Percentiles rank a stretch among this genome's conserved stretches.
Evolutionary conservation across 2,888 invertebrate species (phyloP).

Genomic region (Iphiclides podalirius): DNA sequence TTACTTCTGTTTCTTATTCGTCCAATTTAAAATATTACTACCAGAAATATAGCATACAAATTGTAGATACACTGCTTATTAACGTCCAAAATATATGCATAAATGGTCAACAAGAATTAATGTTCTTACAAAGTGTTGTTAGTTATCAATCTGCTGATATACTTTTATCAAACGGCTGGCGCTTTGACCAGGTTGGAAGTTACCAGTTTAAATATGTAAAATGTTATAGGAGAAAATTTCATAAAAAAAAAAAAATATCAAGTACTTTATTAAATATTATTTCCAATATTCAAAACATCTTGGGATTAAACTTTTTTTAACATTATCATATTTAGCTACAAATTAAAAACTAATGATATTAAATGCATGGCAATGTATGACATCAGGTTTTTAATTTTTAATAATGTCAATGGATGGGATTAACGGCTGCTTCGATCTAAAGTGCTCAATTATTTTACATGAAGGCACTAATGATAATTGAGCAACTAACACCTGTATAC

Average conservation of each 20-base stretch:
- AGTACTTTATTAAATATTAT: constrained; percentile 1
- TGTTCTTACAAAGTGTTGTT: no score
- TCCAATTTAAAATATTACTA: no score
- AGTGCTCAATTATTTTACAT: constrained; percentile 3
- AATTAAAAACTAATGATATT: constrained; percentile 41
- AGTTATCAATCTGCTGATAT: no score
- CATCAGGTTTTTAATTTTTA: constrained; percentile 42
- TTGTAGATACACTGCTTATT: no score
- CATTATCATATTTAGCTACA: constrained; percentile 40
- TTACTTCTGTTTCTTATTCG: no score
- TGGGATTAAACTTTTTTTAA: constrained; percentile 40
- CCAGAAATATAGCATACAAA: no score
- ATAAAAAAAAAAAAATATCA: constrained; percentile 5
- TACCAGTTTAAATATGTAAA: no score
- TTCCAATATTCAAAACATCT: constrained; percentile 36
- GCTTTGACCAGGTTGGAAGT: no score
- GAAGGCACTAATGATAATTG: constrained; percentile 30
- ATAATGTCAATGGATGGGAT: constrained; percentile 13
- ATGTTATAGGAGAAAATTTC: no score
- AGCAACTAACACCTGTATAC: constrained; percentile 16
- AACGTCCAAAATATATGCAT: no score
- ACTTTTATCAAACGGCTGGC: no score
- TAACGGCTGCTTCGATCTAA: constrained; percentile 4
- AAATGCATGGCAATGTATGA: constrained; percentile 63
- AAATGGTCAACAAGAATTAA: no score